A percentile compares a stretch with the other conserved stretches of the same genome.
Conservation (phyloP, 1,140 invertebrate genomes). For the Ostrea edulis region DNA sequence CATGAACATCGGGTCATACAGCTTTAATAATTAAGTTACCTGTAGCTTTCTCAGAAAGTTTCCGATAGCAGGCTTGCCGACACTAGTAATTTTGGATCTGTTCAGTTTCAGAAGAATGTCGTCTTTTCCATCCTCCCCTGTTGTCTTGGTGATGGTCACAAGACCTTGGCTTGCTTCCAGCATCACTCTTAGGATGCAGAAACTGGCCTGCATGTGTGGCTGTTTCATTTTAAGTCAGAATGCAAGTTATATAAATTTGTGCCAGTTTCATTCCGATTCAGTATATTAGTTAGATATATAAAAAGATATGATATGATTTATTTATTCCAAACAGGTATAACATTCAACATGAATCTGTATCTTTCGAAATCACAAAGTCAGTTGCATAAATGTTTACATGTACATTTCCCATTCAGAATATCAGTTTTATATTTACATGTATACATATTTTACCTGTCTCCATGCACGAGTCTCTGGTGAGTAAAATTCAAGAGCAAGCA, state of each 20-base stretch:
- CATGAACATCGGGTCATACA: too few species aligned
- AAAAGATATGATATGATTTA: too few species aligned
- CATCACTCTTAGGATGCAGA: constrained; percentile 91
- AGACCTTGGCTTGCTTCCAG: constrained; percentile 92
- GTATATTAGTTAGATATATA: too few species aligned
- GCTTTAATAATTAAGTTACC: constrained; percentile 74
- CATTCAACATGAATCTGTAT: too few species aligned
- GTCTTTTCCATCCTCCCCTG: constrained; percentile 85
- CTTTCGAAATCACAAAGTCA: too few species aligned
- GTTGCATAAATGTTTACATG: too few species aligned
- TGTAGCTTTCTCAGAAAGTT: constrained; percentile 84
- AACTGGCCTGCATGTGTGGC: constrained; percentile 94
- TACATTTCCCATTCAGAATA: too few species aligned
- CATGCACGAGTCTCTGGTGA: constrained; percentile 91
- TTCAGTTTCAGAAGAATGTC: constrained; percentile 90
- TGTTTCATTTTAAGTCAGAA: constrained; percentile 72
- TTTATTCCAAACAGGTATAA: too few species aligned
- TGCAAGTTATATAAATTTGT: not conserved
- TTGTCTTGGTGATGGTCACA: constrained; percentile 86
- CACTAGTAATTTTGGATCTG: constrained; percentile 87
- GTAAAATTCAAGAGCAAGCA: constrained; percentile 94
- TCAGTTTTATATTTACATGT: too few species aligned
- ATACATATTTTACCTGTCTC: constrained; percentile 84
- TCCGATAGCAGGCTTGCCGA: constrained; percentile 92
- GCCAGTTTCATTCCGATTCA: too few species aligned